Evolutionary conservation across 2,888 invertebrate species (phyloP).

Genomic region (Drosophila pseudotakahashii): DNA sequence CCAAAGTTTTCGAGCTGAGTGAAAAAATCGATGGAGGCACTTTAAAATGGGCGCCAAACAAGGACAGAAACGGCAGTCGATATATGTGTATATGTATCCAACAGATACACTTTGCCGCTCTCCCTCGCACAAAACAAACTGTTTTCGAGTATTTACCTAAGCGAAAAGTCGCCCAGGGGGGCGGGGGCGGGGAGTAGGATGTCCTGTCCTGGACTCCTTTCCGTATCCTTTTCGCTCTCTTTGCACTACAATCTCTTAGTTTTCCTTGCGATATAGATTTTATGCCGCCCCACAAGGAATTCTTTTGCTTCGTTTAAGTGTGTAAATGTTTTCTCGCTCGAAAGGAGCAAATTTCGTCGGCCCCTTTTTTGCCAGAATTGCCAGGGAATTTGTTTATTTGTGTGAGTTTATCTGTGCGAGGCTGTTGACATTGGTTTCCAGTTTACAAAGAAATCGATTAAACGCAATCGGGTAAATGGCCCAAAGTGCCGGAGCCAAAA

Average conservation of each 20-base stretch:
- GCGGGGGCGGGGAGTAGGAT: slow-evolving; percentile 24
- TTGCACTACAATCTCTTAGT: slow-evolving; percentile 55
- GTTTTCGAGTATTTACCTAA: slow-evolving; percentile 67
- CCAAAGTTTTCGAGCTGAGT: slow-evolving; percentile 2
- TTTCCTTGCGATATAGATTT: slow-evolving; percentile 44
- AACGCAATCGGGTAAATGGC: slow-evolving; percentile 81
- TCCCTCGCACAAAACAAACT: slow-evolving; percentile 36
- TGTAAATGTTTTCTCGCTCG: slow-evolving; percentile 74
- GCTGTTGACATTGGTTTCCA: slow-evolving; percentile 83
- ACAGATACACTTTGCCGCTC: slow-evolving; percentile 41
- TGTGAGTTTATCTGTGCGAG: slow-evolving; percentile 58
- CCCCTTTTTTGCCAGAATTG: slow-evolving; percentile 55
- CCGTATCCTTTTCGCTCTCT: slow-evolving; percentile 20
- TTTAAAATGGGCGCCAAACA: slow-evolving; percentile 46
- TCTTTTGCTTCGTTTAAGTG: slow-evolving; percentile 77
- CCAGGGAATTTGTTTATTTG: slow-evolving; percentile 58
- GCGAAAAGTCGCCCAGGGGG: slow-evolving; percentile 64
- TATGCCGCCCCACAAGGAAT: slow-evolving; percentile 52
- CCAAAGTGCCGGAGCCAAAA: slow-evolving; percentile 56
- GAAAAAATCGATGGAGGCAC: slow-evolving; percentile 53
- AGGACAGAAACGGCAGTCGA: slow-evolving; percentile 29
- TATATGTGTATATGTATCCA: slow-evolving; percentile 33
- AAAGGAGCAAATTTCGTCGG: slow-evolving; percentile 57
- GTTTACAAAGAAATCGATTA: slow-evolving; percentile 83
- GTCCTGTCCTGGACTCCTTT: slow-evolving; percentile 10